phyloP scores from a whole-genome alignment of 2,113 vertebrate genomes.

The Hyaena hyaena region DNA sequence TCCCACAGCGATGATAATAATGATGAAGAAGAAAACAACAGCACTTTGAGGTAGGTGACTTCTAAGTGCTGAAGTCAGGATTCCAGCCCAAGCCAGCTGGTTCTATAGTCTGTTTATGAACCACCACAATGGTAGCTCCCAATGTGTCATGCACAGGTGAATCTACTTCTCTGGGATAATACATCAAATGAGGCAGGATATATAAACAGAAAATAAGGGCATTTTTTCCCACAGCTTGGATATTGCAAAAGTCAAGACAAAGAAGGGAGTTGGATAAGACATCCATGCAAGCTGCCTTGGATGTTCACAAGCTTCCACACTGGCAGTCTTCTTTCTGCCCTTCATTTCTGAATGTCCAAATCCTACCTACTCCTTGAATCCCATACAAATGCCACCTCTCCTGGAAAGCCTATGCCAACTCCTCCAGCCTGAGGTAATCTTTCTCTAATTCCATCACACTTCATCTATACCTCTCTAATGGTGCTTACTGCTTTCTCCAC shows the following conservation, averaged over 20 bases:
- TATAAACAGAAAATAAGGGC: not conserved
- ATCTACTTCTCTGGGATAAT: not conserved
- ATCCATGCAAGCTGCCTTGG: not conserved
- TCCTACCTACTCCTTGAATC: not conserved
- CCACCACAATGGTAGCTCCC: not conserved
- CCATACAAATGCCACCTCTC: not conserved
- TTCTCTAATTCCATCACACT: not conserved
- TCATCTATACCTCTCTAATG: not conserved
- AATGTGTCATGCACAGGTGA: not conserved
- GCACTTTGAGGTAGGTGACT: not conserved
- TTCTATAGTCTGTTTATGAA: not conserved
- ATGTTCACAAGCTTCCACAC: not conserved
- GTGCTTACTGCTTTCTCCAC: not conserved
- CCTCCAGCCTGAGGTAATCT: not conserved
- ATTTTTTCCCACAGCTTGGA: not conserved
- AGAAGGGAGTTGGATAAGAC: not conserved
- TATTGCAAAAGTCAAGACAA: not conserved
- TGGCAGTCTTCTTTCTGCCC: not conserved
- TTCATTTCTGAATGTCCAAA: conserved; percentile 12
- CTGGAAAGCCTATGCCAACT: not conserved
- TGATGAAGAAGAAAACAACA: not conserved
- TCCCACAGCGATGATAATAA: not conserved
- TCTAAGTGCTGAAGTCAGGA: not conserved
- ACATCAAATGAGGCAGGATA: not conserved
- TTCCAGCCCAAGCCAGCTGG: not conserved